phyloP scores from a whole-genome alignment of 2,797 vertebrate species.

The Enoplosus armatus region DNA sequence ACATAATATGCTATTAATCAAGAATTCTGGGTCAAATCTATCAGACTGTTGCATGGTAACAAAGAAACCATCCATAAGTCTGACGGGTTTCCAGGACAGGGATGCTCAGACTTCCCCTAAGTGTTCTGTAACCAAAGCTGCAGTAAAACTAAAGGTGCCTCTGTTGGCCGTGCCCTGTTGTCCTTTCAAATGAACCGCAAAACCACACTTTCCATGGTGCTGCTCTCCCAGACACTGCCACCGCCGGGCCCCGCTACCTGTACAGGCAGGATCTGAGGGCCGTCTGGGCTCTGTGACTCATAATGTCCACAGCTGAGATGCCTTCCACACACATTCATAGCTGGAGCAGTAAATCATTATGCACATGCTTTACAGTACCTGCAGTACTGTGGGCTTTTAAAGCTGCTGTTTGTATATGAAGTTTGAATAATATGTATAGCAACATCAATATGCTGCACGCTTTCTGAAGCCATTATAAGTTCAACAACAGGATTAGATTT shows the following conservation, averaged over 20 bases:
- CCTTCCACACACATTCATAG: conserved; percentile 71
- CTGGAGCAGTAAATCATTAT: conserved; percentile 64
- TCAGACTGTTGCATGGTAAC: neutral
- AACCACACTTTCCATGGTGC: conserved; percentile 76
- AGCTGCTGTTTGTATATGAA: conserved; percentile 4
- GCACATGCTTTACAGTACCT: conserved; percentile 49
- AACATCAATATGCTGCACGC: neutral
- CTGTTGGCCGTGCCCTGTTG: conserved; percentile 65
- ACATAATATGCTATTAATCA: neutral
- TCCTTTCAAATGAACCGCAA: conserved; percentile 72
- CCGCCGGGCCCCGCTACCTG: conserved; percentile 62
- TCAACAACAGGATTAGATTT: neutral
- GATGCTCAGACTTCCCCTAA: conserved; percentile 27
- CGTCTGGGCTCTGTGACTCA: conserved; percentile 76
- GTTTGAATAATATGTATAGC: neutral
- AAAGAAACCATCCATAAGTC: neutral
- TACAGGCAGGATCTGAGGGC: conserved; percentile 60
- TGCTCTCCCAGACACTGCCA: conserved; percentile 56
- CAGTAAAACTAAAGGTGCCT: conserved; percentile 69
- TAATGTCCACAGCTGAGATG: conserved; percentile 70
- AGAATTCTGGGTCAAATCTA: neutral
- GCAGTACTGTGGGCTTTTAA: conserved; percentile 5
- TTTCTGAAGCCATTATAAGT: neutral
- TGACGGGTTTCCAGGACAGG: conserved; percentile 40
- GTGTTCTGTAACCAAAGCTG: conserved; percentile 40